Evolutionary conservation across 1,140 invertebrate genomes (phyloP), one percentile per base, ranked within the genome.

Genomic region (Palaemon carinicauda): DNA sequence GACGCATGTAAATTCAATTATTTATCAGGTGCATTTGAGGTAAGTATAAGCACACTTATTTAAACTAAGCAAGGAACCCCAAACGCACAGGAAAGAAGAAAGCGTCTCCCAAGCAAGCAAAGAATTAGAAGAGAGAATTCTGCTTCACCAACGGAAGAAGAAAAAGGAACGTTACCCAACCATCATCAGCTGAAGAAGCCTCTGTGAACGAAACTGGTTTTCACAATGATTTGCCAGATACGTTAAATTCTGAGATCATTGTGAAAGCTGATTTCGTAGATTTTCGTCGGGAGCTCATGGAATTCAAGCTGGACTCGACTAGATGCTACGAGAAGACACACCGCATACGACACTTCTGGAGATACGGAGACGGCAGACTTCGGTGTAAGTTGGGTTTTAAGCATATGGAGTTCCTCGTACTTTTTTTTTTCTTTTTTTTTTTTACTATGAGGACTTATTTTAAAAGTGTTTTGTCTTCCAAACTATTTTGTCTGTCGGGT

Each of bases 221-320:
- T 96, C 95, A 95, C 95, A 96, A 95, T 96, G 95, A 95, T 96
- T 95, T 96, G 94, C 94, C 95, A 96, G 95, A 95, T 95, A 92
- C 92, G 93, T 95, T 93, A 92, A 91, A 94, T 90, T 96, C 95
- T 96, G 95, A 96, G 95, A 96, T 96, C 95, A 96, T 96, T 96
- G 95, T 96, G 95, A 96, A 96, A 96, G 95, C 95, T 96, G 94
- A 95, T 96, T 96, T 96, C 95, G 95, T 96, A 84, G 78, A 21
- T 29, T 60, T 33, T 77, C 88, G 21, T 31, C 87, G 75, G 56
- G 78, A 56, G 56, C n/a, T 12, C 41, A 9, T 41, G 33, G 33
- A 41, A 41, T 41, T 3, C 33, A 41, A 41, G 33, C 33, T 41
- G 41, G 41, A 41, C 41, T 0, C 41, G 5, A 41, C 41, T 0